Evolutionary conservation across 2,797 vertebrate genomes (phyloP), one percentile per base, ranked within the genome.

Genomic region (Phoeniculus purpureus): DNA sequence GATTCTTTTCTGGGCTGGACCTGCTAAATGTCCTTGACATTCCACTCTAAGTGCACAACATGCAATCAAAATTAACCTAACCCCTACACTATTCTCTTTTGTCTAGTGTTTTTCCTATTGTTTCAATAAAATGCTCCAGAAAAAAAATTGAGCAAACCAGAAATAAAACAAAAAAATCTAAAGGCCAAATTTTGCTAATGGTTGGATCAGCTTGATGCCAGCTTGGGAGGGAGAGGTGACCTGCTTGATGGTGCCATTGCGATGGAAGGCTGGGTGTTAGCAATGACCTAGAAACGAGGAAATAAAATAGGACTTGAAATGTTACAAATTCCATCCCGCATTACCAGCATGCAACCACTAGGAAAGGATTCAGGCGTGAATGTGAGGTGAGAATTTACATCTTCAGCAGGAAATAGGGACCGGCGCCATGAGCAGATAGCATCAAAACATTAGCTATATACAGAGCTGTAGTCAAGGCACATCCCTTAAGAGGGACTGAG

Each of bases 391-490:
- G 23, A 64, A 45, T 18, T 72, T 37, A 29, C 29, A 15, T 27
- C 81, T 87, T 84, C 26, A n/a, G 18, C 29, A 14, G 40, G 13
- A 81, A 25, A 10, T n/a, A 43, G 27, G 50, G 37, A 37, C 68
- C 50, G 45, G 47, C 84, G 40, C 22, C 0, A 0, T 29, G 8
- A 5, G 2, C 18, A 56, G 34, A 0, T 43, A 8, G 4, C 8
- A 12, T 56, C 51, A 54, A 81, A 56, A 25, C 23, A 66, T 67
- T 32, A 55, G 26, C 25, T 8, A 6, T 43, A 17, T 13, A 5
- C 29, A 61, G 64, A 62, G 10, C 6, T 34, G 15, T n/a, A 67
- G 23, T 54, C 21, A 58, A 48, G 37, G 45, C 37, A 45, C 1
- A 0, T 37, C 8, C 31, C 7, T 12, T 43, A 26, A 51, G n/a